Conservation (phyloP, 2,797 vertebrate genomes). For the Antrozous pallidus region DNA sequence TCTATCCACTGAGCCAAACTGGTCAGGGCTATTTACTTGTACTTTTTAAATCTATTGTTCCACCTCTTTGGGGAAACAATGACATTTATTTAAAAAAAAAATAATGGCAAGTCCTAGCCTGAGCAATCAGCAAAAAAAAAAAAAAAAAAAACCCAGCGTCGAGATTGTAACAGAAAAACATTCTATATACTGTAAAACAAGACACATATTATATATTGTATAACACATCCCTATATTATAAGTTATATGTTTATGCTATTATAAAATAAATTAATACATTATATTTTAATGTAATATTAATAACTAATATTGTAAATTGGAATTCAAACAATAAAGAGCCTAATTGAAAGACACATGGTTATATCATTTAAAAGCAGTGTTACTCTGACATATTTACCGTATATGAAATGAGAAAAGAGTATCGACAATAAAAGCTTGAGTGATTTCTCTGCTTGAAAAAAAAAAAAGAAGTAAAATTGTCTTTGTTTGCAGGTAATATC, state of each 20-base stretch:
- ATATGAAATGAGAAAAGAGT: constrained; percentile 2
- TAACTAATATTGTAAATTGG: not conserved
- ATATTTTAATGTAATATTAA: not conserved
- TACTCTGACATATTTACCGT: not conserved
- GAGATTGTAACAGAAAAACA: not conserved
- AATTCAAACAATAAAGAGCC: constrained; percentile 25
- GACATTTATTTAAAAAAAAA: not conserved
- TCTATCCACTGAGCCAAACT: no score
- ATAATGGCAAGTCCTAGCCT: not conserved
- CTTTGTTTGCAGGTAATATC: not conserved
- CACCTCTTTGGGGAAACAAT: not conserved
- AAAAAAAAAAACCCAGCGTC: not conserved
- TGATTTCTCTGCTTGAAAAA: constrained; percentile 34
- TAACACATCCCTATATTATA: not conserved
- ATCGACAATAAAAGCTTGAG: not conserved
- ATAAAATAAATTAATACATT: not conserved
- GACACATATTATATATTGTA: not conserved
- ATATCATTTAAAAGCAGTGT: not conserved
- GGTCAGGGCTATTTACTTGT: not conserved
- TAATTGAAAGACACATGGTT: not conserved
- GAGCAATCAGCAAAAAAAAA: not conserved
- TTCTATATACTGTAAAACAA: not conserved
- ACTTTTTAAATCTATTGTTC: not conserved
- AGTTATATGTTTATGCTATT: not conserved
- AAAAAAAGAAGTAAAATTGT: not conserved